Evolutionary conservation across 2,888 invertebrate species (phyloP).

Genomic region (Apamea epomidion): DNA sequence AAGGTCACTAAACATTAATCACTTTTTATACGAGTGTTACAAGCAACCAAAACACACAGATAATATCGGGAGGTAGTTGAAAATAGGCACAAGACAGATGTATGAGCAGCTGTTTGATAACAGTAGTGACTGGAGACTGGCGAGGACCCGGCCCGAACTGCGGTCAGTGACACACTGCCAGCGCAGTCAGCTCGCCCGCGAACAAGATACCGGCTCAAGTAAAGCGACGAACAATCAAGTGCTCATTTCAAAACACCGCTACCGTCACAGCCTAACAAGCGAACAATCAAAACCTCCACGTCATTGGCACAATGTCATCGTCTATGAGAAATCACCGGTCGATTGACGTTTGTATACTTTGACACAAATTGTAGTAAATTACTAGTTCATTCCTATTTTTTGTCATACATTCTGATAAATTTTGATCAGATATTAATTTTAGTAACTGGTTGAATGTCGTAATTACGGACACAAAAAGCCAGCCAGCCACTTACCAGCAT

Average conservation of each 20-base stretch:
- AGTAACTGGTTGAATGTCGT: not conserved
- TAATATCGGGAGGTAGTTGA: conserved; percentile 37
- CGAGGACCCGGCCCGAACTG: conserved; percentile 80
- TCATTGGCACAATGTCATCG: conserved; percentile 73
- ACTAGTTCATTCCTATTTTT: conserved; percentile 22
- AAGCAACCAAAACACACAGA: conserved; percentile 60
- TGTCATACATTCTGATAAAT: conserved; percentile 9
- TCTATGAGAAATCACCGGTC: conserved; percentile 66
- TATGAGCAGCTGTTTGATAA: conserved; percentile 51
- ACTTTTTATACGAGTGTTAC: conserved; percentile 55
- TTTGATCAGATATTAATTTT: not conserved
- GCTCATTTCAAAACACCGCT: conserved; percentile 76
- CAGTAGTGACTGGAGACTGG: conserved; percentile 60
- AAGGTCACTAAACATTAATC: conserved; percentile 63
- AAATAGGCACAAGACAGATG: conserved; percentile 23
- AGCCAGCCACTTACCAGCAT: conserved; percentile 78
- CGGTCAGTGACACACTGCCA: conserved; percentile 85
- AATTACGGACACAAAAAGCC: not conserved
- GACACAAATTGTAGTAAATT: conserved; percentile 39
- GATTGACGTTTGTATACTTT: conserved; percentile 52
- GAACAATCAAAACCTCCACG: conserved; percentile 77
- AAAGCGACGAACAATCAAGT: conserved; percentile 78
- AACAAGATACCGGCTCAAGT: conserved; percentile 78
- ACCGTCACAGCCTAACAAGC: conserved; percentile 73
- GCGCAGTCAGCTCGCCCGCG: conserved; percentile 75